Conservation (phyloP, 37 sponge, comb jelly and placozoan genomes). For the Diacarnus erythraeanus region DNA sequence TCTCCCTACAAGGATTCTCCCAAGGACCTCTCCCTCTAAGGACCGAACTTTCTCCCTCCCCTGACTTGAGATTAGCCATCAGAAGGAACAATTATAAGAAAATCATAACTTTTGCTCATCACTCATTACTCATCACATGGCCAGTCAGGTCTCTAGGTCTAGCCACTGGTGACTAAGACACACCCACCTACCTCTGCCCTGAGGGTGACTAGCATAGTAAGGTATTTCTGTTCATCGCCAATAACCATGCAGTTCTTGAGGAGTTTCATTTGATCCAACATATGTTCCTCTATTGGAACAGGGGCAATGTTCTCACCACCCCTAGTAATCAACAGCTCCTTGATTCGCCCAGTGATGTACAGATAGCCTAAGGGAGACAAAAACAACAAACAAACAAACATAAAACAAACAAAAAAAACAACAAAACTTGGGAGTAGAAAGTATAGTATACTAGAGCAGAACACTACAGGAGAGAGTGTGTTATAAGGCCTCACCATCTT, state of each 20-base stretch:
- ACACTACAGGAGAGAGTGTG: not conserved
- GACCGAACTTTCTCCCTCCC: no score
- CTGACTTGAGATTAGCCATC: no score
- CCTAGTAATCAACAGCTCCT: conserved; percentile 93
- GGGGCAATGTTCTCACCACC: conserved; percentile 99
- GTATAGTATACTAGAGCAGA: not conserved
- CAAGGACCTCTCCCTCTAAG: no score
- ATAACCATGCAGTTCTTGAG: conserved; percentile 82
- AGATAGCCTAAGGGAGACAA: conserved; percentile 62
- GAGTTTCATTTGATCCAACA: conserved; percentile 61
- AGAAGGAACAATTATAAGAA: no score
- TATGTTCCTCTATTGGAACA: conserved; percentile 84
- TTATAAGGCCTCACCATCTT: conserved; percentile 52
- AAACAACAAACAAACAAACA: not conserved
- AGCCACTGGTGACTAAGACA: no score
- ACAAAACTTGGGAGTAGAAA: not conserved
- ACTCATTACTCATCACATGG: no score
- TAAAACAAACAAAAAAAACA: no score
- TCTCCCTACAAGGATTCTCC: no score
- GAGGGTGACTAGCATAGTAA: conserved; percentile 85
- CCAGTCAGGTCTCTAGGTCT: no score
- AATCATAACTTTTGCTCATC: no score
- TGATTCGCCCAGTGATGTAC: conserved; percentile 91
- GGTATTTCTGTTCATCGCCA: conserved; percentile 90
- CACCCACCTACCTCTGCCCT: conserved; percentile 68